Evolutionary conservation across 1,140 invertebrate species (phyloP).

Genomic region (Solenopsis fugax): DNA sequence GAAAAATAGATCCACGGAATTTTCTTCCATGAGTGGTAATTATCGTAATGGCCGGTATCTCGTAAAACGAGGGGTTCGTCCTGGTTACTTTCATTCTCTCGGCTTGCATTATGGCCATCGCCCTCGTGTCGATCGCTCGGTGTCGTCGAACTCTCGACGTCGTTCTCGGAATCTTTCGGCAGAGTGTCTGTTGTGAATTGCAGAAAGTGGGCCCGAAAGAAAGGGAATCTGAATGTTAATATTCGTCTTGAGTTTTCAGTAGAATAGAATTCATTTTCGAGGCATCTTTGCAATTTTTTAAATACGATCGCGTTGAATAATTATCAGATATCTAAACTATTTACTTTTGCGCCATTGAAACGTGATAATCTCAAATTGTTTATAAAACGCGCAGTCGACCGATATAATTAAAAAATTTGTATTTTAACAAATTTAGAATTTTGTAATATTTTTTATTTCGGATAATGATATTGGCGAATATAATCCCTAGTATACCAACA

Average conservation of each 20-base stretch:
- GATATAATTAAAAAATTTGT: neutral
- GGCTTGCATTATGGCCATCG: conserved; percentile 31
- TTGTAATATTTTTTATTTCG: neutral
- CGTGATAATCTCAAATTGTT: neutral
- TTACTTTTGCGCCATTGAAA: neutral
- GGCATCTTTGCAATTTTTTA: neutral
- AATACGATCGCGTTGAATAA: neutral
- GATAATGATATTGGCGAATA: neutral
- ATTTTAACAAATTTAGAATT: neutral
- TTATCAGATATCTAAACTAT: neutral
- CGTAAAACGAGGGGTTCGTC: neutral
- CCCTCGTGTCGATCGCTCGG: conserved; percentile 10
- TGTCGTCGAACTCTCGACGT: conserved; percentile 47
- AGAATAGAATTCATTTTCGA: neutral
- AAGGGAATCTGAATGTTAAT: conserved; percentile 36
- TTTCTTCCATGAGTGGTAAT: conserved; percentile 40
- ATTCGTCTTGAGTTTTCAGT: neutral
- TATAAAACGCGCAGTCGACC: neutral
- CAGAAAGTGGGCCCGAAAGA: neutral
- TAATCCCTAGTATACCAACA: neutral
- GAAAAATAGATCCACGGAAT: conserved; percentile 59
- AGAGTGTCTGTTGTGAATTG: conserved; percentile 28
- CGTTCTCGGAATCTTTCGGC: conserved; percentile 46
- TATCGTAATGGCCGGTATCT: conserved; percentile 36
- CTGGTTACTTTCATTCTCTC: conserved; percentile 28